Evolutionary conservation across 2,113 vertebrate genomes (phyloP), one percentile per base, ranked within the genome.

Genomic region (Seriola dumerili): DNA sequence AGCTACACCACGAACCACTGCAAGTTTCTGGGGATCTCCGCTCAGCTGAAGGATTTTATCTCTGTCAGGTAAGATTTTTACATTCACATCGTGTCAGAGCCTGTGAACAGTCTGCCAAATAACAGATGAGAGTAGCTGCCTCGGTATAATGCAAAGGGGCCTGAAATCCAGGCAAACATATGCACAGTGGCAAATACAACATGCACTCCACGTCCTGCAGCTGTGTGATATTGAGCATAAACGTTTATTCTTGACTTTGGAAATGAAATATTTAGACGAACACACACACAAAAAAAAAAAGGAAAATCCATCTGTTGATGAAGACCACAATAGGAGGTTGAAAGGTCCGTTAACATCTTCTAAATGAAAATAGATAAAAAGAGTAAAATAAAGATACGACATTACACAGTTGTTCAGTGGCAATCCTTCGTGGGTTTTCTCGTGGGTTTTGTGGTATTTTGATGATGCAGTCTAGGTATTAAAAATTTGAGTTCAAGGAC

Each of bases 1-100:
- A 96, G 96, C 79, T 96, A 95, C 86, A 48, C 70, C 1, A 94
- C 95, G 11, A 98, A 96, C 88, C 93, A 87, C 92, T 98, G 97
- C 94, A 97, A 90, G 84, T 86, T 97, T 17, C 75, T 96, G 11
- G 95, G 95, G 23, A 88, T 97, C 80, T 97, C 96, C 5, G 85
- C 94, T 8, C 85, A 90, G 1, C 94, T 99, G 50, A 92, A 91
- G 77, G 95, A 97, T 81, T 96, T 96, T 80, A 79, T 99, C 88
- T 92, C 81, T 1, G 11, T 98, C 17, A 93, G 90, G 98, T 99
- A 86, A 96, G 97, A 44, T 17, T 32, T 74, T 77, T 21, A 38
- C 5, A 10, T 40, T 65, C 3, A 14, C 13, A 46, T 11, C 12
- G 6, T 7, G 25, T 21, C 19, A 54, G 4, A 50, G 21, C 25